Conservation (phyloP, 1,140 invertebrate genomes). For the Ladona fulva region DNA sequence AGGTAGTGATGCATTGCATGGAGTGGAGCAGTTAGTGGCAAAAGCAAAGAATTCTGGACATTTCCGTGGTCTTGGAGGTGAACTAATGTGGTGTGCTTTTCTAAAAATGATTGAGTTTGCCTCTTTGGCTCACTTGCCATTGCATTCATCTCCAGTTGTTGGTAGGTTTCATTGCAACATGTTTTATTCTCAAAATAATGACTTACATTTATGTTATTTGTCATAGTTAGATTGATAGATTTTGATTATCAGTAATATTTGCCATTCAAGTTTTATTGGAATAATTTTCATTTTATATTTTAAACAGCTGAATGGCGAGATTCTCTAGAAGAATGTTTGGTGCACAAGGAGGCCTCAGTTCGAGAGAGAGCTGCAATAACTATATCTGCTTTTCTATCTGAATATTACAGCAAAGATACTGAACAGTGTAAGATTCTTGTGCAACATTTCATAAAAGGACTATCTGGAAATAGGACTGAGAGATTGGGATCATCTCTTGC, state of each 20-base stretch:
- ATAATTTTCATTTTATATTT: slow-evolving; percentile 23
- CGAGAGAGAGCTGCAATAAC: slow-evolving; percentile 62
- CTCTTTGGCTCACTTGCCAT: slow-evolving; percentile 47
- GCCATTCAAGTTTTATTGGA: too few species aligned
- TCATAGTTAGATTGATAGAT: too few species aligned
- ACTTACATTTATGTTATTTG: too few species aligned
- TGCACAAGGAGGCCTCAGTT: slow-evolving; percentile 59
- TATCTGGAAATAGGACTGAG: slow-evolving; percentile 43
- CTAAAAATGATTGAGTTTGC: slow-evolving; percentile 66
- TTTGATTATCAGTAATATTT: too few species aligned
- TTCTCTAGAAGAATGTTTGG: slow-evolving; percentile 74
- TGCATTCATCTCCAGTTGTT: slow-evolving; percentile 27
- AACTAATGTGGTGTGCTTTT: slow-evolving; percentile 79
- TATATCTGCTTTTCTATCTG: slow-evolving; percentile 57
- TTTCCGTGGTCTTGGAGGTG: slow-evolving; percentile 75
- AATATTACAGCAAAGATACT: slow-evolving; percentile 51
- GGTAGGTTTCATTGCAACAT: too few species aligned
- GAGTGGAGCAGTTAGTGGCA: slow-evolving; percentile 50
- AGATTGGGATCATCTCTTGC: slow-evolving; percentile 74
- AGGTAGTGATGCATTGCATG: slow-evolving; percentile 37
- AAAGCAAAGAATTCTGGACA: slow-evolving; percentile 42
- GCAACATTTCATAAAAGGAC: slow-evolving; percentile 36
- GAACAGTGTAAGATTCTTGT: slow-evolving; percentile 36
- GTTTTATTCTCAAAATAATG: too few species aligned
- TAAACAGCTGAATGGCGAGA: slow-evolving; percentile 65